Evolutionary conservation across 2,888 invertebrate genomes (phyloP), one percentile per base, ranked within the genome.

Genomic region (Eupithecia subfuscata): DNA sequence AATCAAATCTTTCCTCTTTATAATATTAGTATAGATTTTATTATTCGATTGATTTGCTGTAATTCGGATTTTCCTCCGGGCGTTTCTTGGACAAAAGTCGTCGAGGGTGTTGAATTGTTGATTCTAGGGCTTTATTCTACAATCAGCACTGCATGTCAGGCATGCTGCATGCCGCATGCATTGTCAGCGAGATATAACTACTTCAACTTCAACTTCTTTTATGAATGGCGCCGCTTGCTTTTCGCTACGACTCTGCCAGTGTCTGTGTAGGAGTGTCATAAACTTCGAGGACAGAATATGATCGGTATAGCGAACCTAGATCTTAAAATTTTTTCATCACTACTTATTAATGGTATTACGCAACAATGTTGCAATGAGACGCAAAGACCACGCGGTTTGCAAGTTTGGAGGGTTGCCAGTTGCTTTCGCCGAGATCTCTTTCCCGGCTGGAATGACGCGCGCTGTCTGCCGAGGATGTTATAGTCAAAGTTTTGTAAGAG

Each of bases 361-460:
- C 84, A 85, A 84, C 78, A 83, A 76, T 79, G 80, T 83, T 84
- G 82, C 82, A 84, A 84, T 79, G 76, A 80, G 79, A 78, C 69
- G 37, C 5, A 5, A 37, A 70, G 79, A 81, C 79, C 80, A 82
- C 80, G 83, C 74, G 71, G 80, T 77, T 82, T 81, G 82, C 79
- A 74, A 78, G 78, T 68, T 83, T 91, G 91, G 91, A 87, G 63
- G 3, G 18, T 40, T 70, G 90, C 91, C 91, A 91, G 84, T 79
- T 77, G 85, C 89, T 91, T 90, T 90, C 88, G 88, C 88, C 90
- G 87, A 88, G 90, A 90, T 88, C 89, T 87, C 89, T 88, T 88
- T 65, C 68, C 85, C 86, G 83, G 80, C 84, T 86, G 87, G 86
- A 89, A 85, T 87, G 86, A 88, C 85, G 84, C 83, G 81, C 77